phyloP scores from a whole-genome alignment of 2,797 vertebrate genomes.

The Etheostoma perlongum region DNA sequence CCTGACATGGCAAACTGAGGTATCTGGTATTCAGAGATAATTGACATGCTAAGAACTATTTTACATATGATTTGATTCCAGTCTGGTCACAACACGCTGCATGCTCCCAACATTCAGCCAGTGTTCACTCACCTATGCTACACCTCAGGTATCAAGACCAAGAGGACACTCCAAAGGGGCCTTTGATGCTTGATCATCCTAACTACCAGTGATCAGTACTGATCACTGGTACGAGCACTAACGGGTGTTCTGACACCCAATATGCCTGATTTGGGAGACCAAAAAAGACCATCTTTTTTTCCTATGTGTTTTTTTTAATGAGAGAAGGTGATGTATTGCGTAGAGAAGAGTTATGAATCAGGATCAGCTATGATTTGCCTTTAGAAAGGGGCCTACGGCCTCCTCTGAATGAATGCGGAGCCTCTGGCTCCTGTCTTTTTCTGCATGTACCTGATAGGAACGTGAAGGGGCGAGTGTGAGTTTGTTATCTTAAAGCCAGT shows the following conservation, averaged over 20 bases:
- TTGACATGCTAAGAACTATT: neutral
- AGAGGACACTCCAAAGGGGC: conserved; percentile 75
- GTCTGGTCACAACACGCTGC: conserved; percentile 45
- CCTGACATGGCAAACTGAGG: neutral
- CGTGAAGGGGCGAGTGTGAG: conserved; percentile 49
- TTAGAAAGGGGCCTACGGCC: conserved; percentile 38
- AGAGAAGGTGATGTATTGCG: conserved; percentile 47
- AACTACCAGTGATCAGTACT: conserved; percentile 46
- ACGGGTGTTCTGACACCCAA: conserved; percentile 61
- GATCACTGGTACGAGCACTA: conserved; percentile 59
- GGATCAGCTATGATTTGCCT: conserved; percentile 73
- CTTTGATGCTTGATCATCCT: conserved; percentile 70
- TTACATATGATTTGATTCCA: neutral
- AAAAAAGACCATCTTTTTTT: conserved; percentile 64
- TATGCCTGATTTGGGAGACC: conserved; percentile 80
- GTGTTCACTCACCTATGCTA: conserved; percentile 63
- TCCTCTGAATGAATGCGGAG: conserved; percentile 62
- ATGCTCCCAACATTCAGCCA: conserved; percentile 54
- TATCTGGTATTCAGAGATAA: neutral
- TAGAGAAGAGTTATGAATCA: conserved; percentile 54
- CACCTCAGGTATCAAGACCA: conserved; percentile 75
- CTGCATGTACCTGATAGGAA: conserved; percentile 72
- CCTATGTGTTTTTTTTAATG: conserved; percentile 33
- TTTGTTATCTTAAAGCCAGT: conserved; percentile 57
- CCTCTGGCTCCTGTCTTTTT: conserved; percentile 43